Evolutionary conservation across 2,888 invertebrate genomes (phyloP), one percentile per base, ranked within the genome.

Genomic region (Pandemis corylana): DNA sequence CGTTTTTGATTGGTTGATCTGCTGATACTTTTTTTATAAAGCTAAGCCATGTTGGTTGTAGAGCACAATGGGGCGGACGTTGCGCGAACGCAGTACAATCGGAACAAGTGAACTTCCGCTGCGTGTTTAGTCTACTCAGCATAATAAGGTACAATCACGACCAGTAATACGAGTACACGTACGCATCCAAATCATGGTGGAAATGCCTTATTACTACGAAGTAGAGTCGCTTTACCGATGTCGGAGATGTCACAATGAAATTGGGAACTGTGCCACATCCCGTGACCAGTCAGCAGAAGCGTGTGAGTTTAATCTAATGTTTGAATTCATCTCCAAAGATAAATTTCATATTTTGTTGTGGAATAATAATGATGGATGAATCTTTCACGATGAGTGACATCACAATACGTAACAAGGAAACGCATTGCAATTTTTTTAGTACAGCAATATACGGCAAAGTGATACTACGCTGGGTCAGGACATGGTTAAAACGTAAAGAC

Each of bases 41-140:
- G 77, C 76, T 85, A 86, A 82, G 86, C 84, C 80, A 51, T 51
- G 51, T 51, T 59, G 59, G 7, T 59, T 12, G 59, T 28, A 5
- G 83, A 78, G 79, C 80, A 91, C 88, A 91, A 92, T 87, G 82
- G 85, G 85, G 80, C 91, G 92, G 91, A 92, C 87, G 89, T 90
- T 89, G 85, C 87, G 84, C 85, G 87, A 80, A 77, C 78, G 78
- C 79, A 82, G 83, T 84, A 88, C 87, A 84, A 87, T 86, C 87
- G 85, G 86, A 88, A 89, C 85, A 86, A 85, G 85, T 82, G 83
- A 81, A 86, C 88, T 89, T 91, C 89, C 92, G 89, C 81, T 84
- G 82, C 71, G 78, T 82, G 70, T 72, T 70, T 68, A 71, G 46
- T 68, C 68, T 66, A 76, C 72, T 72, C 72, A 72, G 63, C 62